Conservation (phyloP, 2,888 invertebrate genomes). For the Abrostola tripartita region DNA sequence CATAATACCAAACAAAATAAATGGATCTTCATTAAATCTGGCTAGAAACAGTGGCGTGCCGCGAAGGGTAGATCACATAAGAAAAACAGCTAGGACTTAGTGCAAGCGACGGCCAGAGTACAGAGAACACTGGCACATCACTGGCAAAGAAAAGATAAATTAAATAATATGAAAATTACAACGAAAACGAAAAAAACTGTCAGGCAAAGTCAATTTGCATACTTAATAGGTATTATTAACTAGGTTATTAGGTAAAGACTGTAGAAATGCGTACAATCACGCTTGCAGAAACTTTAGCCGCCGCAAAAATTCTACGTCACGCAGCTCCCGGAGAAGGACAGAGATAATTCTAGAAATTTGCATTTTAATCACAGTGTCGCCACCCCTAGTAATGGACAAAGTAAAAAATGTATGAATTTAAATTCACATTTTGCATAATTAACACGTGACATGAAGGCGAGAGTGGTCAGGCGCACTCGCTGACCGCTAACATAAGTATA, state of each 20-base stretch:
- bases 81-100: background rate
- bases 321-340: conserved; percentile 29
- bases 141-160: background rate
- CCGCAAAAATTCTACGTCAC: conserved; percentile 50
- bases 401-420: conserved; percentile 62
- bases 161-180: background rate
- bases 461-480: conserved; percentile 1
- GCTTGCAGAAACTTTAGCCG: conserved; percentile 44
- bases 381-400: conserved; percentile 50
- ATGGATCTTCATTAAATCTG: too few species aligned
- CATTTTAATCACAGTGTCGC: conserved; percentile 62
- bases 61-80: background rate
- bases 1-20: too few species aligned
- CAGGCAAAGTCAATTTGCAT: conserved; percentile 38
- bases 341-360: conserved; percentile 55
- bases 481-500: conserved; percentile 4
- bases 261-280: conserved; percentile 44
- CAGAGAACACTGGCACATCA: background rate
- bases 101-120: background rate
- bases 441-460: conserved; percentile 11
- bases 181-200: conserved; percentile 14
- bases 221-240: conserved; percentile 47
- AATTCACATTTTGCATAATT: conserved; percentile 58
- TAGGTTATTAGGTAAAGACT: conserved; percentile 42
- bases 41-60: background rate